phyloP scores from a whole-genome alignment of 1,140 invertebrate genomes.

The Caenorhabditis latens region DNA sequence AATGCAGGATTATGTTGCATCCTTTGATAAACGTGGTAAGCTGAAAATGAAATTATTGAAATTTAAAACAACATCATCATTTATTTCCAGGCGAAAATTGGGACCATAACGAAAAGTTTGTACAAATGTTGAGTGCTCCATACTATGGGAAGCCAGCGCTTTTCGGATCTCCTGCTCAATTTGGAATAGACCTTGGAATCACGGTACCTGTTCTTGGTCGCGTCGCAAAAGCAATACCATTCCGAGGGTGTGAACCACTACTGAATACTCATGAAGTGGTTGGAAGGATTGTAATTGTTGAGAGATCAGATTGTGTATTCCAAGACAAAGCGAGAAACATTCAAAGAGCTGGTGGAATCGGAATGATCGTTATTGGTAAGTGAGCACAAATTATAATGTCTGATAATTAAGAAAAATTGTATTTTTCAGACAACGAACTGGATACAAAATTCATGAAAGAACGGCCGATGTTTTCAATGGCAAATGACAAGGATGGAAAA shows the following conservation, averaged over 20 bases:
- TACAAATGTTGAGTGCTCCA: conserved; percentile 49
- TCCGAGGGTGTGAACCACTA: conserved; percentile 83
- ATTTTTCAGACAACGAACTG: conserved; percentile 85
- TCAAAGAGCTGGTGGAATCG: conserved; percentile 87
- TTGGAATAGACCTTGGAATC: not conserved
- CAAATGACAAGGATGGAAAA: conserved; percentile 31
- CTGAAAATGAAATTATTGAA: not conserved
- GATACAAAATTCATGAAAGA: not conserved
- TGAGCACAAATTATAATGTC: conserved; percentile 87
- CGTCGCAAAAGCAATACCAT: conserved; percentile 90
- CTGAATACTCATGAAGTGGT: conserved; percentile 81
- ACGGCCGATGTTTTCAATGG: conserved; percentile 54
- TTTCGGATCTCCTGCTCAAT: conserved; percentile 63
- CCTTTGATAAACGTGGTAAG: conserved; percentile 59
- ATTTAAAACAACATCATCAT: too few relatives aligned
- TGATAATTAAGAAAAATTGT: conserved; percentile 79
- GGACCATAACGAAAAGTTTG: not conserved
- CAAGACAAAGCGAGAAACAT: conserved; percentile 87
- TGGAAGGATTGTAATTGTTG: conserved; percentile 87
- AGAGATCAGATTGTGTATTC: conserved; percentile 93
- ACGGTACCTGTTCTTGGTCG: conserved; percentile 80
- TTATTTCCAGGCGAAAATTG: not conserved
- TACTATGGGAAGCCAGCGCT: conserved; percentile 56
- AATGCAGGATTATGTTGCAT: conserved; percentile 84
- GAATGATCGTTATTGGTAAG: conserved; percentile 86